These are phyloP conservation scores for Tolypeutes matacus DNA, from an alignment of 2,797 vertebrate genomes.

Conservation along the genomic window DNA sequence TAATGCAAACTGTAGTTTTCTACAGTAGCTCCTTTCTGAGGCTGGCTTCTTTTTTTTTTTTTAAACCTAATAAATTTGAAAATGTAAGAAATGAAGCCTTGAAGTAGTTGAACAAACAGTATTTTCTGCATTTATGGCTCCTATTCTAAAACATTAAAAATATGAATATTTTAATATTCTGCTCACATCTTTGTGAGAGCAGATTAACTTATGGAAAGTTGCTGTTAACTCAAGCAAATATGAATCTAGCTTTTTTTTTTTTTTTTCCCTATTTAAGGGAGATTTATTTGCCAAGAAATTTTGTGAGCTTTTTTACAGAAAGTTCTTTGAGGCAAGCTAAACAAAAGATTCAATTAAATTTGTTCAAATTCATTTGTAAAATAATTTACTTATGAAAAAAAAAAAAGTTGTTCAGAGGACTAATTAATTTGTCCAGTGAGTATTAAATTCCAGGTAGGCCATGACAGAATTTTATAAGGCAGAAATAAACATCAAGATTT, in stretches of 20 bases:
- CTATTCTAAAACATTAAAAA: conserved; percentile 85
- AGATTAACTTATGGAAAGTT: conserved; percentile 80
- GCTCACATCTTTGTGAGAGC: conserved; percentile 83
- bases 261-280: conserved; percentile 84
- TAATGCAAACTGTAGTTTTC: conserved; percentile 84
- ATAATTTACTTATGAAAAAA: conserved; percentile 78
- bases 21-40: conserved; percentile 78
- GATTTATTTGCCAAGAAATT: conserved; percentile 84
- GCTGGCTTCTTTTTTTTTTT: conserved; percentile 51
- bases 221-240: conserved; percentile 73
- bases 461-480: conserved; percentile 84
- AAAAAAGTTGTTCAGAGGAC: conserved; percentile 75
- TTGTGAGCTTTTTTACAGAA: conserved; percentile 71
- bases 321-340: conserved; percentile 73
- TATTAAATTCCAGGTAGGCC: conserved; percentile 81
- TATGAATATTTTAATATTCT: conserved; percentile 79
- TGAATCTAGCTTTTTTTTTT: conserved; percentile 80
- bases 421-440: conserved; percentile 82
- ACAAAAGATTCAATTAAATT: conserved; percentile 76
- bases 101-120: conserved; percentile 87
- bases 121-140: conserved; percentile 88
- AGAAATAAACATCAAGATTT: conserved; percentile 85
- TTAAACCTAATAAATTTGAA: conserved; percentile 77
- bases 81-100: conserved; percentile 81
- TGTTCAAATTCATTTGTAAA: conserved; percentile 82